A percentile compares a stretch with the other conserved stretches of the same genome.
phyloP scores from a whole-genome alignment of 2,113 vertebrate genomes.

The Columba livia region DNA sequence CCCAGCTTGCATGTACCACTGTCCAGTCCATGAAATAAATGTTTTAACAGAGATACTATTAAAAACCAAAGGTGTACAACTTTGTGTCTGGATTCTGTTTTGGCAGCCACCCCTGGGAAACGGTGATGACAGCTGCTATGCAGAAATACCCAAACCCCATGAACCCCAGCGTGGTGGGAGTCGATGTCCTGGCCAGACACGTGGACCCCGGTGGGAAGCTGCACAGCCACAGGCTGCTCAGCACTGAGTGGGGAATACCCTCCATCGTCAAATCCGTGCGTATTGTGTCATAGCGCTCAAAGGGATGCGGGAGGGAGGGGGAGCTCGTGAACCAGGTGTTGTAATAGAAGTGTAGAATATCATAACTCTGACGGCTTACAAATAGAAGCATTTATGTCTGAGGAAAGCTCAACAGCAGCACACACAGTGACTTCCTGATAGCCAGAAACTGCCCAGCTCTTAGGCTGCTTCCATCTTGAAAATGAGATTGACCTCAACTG shows the following conservation, averaged over 20 bases:
- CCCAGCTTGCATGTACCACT: rapidly evolving
- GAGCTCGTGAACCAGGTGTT: neutral
- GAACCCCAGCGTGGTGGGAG: constrained; percentile 94
- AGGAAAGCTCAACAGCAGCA: neutral
- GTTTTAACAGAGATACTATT: neutral
- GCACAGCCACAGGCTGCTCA: constrained; percentile 92
- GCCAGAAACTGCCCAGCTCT: neutral
- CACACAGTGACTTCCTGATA: neutral
- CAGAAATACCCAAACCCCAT: constrained; percentile 98
- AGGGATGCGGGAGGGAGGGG: neutral
- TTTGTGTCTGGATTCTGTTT: neutral
- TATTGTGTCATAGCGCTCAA: neutral
- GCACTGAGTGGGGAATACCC: constrained; percentile 96
- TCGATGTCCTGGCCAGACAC: constrained; percentile 89
- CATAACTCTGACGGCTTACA: neutral
- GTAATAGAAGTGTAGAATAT: neutral
- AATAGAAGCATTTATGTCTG: rapidly evolving
- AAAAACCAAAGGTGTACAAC: rapidly evolving
- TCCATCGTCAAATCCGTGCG: constrained; percentile 93
- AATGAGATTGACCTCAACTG: neutral
- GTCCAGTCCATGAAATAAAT: rapidly evolving
- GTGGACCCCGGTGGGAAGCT: constrained; percentile 86
- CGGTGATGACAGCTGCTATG: constrained; percentile 94
- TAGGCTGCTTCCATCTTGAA: neutral
- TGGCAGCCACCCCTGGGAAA: constrained; percentile 95